Evolutionary conservation across 1,140 invertebrate genomes (phyloP), one percentile per base, ranked within the genome.

Genomic region (Camponotus floridanus): DNA sequence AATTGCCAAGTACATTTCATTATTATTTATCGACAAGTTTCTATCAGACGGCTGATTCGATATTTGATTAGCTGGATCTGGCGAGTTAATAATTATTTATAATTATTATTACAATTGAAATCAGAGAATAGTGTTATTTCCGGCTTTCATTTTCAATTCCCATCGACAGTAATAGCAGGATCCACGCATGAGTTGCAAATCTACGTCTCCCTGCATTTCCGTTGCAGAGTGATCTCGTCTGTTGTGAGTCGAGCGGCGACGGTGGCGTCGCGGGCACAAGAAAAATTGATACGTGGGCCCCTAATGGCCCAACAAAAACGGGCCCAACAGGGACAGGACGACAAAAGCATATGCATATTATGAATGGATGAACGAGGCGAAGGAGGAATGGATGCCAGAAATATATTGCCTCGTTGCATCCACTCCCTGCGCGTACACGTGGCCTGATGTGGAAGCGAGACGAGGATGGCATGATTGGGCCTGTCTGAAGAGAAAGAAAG

Each of bases 221-320:
- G 13, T 61, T 21, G 55, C 36, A 31, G 68, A 21, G 13, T 61
- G 57, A 83, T 74, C 15, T 59, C 62, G 61, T 33, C 13, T 68
- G 48, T 51, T 51, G 48, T 15, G 79, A 81, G 42, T 68, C 80
- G 87, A 85, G 57, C 33, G 61, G 61, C 59, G 81, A 15, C 79
- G 89, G 76, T 86, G 89, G 81, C 64, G 70, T 86, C 57, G 67
- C 64, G 31, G 83, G 31, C 80, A 57, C 64, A 89, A 93, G 92
- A 94, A 94, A 95, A 95, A 95, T 94, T 95, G 93, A 94, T 94
- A 94, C 93, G 93, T 92, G 91, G 94, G 93, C 92, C 85, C 89
- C 90, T 94, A 94, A 94, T 93, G 93, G 92, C 68, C 86, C 88
- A 87, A 94, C 91, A 92, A 93, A 93, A 94, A 92, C 90, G 92